These are phyloP conservation scores for Hylia prasina DNA, from an alignment of 2,113 vertebrate species.

Conservation along the genomic window DNA sequence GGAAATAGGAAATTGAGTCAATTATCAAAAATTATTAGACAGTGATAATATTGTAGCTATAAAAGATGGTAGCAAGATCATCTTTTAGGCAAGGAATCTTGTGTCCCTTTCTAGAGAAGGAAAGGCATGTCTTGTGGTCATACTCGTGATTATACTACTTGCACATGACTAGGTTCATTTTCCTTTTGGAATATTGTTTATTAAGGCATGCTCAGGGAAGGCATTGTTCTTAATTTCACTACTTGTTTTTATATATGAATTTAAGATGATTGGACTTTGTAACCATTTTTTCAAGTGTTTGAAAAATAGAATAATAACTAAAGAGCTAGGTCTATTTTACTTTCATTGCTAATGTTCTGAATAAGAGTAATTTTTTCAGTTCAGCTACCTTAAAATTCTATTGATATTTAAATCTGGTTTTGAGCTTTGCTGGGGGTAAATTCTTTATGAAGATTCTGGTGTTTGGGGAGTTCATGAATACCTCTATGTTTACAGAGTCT, in stretches of 20 bases:
- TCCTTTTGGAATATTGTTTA: neutral
- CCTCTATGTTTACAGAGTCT: neutral
- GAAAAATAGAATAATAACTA: neutral
- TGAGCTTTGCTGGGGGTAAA: neutral
- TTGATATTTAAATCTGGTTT: neutral
- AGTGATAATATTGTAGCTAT: neutral
- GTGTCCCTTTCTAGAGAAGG: neutral
- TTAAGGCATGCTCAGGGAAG: neutral
- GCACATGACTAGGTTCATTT: neutral
- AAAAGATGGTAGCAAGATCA: neutral
- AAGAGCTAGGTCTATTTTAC: neutral
- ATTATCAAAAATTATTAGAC: neutral
- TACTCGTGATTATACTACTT: neutral
- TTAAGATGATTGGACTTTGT: neutral
- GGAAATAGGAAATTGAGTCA: neutral
- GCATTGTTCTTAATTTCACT: neutral
- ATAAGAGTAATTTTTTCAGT: neutral
- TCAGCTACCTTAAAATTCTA: neutral
- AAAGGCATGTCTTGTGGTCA: neutral
- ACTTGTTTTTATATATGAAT: neutral
- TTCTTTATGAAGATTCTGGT: neutral
- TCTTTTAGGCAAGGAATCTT: neutral
- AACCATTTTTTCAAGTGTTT: neutral
- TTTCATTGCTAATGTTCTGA: neutral
- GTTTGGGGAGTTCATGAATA: neutral